A percentile compares a stretch with the other conserved stretches of the same genome.
These are phyloP conservation scores for Anabacerthia variegaticeps DNA, from an alignment of 2,797 vertebrate species.

Conservation along the genomic window DNA sequence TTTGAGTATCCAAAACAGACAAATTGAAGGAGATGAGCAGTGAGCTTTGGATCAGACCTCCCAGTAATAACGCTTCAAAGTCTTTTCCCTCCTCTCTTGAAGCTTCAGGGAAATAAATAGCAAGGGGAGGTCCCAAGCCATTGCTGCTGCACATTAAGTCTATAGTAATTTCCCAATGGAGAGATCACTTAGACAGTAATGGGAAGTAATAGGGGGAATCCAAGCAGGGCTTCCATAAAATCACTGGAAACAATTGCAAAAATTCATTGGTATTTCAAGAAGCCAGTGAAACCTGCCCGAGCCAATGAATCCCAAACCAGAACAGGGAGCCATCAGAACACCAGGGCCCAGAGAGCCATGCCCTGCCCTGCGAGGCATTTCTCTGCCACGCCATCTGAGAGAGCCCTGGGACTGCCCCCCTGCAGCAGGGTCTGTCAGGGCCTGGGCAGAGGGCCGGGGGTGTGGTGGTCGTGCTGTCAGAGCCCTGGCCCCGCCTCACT, in stretches of 20 bases:
- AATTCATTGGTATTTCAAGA: conserved; percentile 41
- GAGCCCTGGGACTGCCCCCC: not conserved
- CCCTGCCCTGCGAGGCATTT: not conserved
- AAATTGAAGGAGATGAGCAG: not conserved
- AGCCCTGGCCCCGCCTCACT: not conserved
- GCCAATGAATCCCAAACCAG: not conserved
- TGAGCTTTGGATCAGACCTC: not conserved
- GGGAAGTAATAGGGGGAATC: conserved; percentile 47
- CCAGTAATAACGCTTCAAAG: not conserved
- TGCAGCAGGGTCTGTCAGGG: not conserved
- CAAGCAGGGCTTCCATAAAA: conserved; percentile 51
- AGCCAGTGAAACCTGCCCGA: not conserved
- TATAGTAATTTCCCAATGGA: conserved; percentile 56
- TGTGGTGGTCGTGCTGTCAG: not conserved
- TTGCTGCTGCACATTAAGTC: conserved; percentile 36
- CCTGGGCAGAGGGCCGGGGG: not conserved
- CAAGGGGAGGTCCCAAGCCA: not conserved
- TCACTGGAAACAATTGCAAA: conserved; percentile 27
- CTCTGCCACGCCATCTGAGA: not conserved
- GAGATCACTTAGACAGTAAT: conserved; percentile 59
- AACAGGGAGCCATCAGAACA: not conserved
- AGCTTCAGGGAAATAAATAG: conserved; percentile 44
- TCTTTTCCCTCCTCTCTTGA: not conserved
- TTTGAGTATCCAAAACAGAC: not conserved
- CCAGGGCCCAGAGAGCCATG: not conserved